phyloP scores from a whole-genome alignment of 2,113 vertebrate genomes.

The Galemys pyrenaicus region DNA sequence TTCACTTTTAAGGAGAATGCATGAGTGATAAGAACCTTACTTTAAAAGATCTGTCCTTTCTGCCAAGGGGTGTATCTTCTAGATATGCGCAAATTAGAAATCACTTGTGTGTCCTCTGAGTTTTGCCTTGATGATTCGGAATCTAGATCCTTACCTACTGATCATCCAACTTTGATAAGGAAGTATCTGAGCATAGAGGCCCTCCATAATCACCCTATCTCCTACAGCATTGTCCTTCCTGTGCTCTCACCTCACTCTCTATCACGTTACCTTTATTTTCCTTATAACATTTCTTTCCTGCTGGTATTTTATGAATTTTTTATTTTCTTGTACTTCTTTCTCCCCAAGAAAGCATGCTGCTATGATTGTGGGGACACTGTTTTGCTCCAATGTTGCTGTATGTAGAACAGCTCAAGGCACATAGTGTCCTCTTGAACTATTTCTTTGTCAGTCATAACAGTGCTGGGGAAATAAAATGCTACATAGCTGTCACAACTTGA shows the following conservation, averaged over 20 bases:
- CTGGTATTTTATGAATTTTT: neutral
- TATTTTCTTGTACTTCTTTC: neutral
- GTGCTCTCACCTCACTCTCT: neutral
- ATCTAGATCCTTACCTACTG: neutral
- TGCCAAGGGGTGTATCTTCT: neutral
- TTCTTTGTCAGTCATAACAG: neutral
- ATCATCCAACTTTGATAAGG: neutral
- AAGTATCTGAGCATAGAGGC: neutral
- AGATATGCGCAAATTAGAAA: neutral
- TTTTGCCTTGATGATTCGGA: neutral
- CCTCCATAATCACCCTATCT: rapidly evolving
- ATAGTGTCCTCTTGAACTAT: too few species aligned
- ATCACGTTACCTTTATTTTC: neutral
- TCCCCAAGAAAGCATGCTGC: neutral
- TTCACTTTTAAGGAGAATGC: neutral
- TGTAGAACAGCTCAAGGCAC: neutral
- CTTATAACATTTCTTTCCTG: neutral
- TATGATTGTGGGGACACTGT: neutral
- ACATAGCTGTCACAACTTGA: neutral
- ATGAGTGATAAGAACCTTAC: neutral
- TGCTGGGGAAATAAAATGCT: neutral
- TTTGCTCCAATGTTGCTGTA: neutral
- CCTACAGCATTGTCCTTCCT: rapidly evolving
- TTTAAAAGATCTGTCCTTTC: neutral
- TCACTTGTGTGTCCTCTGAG: neutral